Evolutionary conservation across 2,797 vertebrate species (phyloP), one percentile per base, ranked within the genome.

Genomic region (Hafferia zeledoni): DNA sequence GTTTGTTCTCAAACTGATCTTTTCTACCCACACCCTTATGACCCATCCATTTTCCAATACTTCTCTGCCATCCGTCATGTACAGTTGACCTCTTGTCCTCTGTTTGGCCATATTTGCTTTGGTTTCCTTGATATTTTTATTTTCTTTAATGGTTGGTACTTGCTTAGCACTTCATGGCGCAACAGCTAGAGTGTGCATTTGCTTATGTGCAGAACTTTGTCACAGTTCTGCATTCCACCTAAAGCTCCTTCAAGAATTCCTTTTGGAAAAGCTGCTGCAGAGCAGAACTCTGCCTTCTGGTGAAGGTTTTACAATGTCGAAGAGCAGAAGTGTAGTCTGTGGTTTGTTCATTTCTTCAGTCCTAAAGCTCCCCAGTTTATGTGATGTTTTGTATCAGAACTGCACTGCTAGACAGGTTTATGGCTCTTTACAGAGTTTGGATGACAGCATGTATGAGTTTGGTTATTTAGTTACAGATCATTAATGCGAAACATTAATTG

Each of bases 211-310:
- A 61, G 68, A 44, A 37, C 18, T 63, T 46, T 31, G 11, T 75
- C 25, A 13, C 0, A 0, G 33, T 23, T 76, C 17, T 63, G 10
- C 6, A 0, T 72, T 49, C 22, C 43, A 50, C 25, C 43, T 56
- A 59, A 55, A 94, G 37, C 37, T 87, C 11, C 30, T 71, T 71
- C 16, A 5, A 5, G 43, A 30, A n/a, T 27, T 89, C 43, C 44
- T 75, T 37, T 69, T 87, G 63, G 63, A 79, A 78, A 49, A 78
- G 35, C 69, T 88, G 41, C n/a, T 55, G 30, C 41, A 64, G 44
- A 70, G 41, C 68, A 67, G 52, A 61, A 35, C 53, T 39, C 5
- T 80, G 10, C 23, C 61, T 24, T 64, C 6, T 74, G 17, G 30
- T 37, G 44, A 72, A 60, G 17, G 23, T 16, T 59, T 74, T 74